Percentiles rank a stretch among this genome's conserved stretches.
Conservation (phyloP, 1,140 invertebrate genomes). For the Anthonomus grandis region DNA sequence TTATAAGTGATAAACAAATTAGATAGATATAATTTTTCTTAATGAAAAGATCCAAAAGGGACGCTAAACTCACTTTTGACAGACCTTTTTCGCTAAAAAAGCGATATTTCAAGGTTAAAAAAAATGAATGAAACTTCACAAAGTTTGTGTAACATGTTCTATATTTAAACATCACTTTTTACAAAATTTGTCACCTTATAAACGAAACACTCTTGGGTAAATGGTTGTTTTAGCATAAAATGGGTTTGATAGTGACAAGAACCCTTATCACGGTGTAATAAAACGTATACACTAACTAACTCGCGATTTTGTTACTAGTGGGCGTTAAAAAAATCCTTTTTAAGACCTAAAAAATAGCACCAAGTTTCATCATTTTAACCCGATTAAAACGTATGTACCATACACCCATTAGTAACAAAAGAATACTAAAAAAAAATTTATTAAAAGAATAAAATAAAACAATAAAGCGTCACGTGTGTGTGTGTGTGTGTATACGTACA, state of each 20-base stretch:
- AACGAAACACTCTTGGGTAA: conserved; percentile 35
- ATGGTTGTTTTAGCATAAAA: conserved; percentile 32
- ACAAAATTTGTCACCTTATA: conserved; percentile 26
- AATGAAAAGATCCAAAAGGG: too few species aligned
- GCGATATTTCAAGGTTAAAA: too few species aligned
- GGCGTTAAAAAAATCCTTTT: background rate
- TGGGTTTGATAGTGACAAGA: conserved; percentile 44
- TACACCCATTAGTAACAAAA: background rate
- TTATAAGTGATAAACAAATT: too few species aligned
- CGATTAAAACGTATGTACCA: background rate
- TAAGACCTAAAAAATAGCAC: background rate
- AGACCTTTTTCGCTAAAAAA: too few species aligned
- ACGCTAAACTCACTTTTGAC: too few species aligned
- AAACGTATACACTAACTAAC: conserved; percentile 9
- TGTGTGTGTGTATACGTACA: conserved; percentile 15
- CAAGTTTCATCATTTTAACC: background rate
- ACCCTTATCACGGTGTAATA: conserved; percentile 46
- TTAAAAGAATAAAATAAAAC: conserved; percentile 9
- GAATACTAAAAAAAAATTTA: background rate
- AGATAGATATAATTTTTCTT: too few species aligned
- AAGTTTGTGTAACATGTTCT: conserved; percentile 21
- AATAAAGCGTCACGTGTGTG: background rate
- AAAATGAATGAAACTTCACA: background rate
- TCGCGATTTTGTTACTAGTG: background rate
- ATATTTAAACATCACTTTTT: conserved; percentile 26